Evolutionary conservation across 2,888 invertebrate species (phyloP), one percentile per base, ranked within the genome.

Genomic region (Galeruca laticollis): DNA sequence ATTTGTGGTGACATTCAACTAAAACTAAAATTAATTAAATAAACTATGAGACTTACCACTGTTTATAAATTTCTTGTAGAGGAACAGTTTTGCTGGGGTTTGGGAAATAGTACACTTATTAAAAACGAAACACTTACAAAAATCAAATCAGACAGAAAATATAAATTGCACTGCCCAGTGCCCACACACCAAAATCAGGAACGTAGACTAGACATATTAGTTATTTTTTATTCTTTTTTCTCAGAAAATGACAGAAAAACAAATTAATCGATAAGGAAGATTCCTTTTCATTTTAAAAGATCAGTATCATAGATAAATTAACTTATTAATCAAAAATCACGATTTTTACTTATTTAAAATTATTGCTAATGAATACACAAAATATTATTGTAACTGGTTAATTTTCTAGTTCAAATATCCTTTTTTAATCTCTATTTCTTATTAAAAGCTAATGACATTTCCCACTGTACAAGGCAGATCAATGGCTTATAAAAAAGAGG

Each of bases 201-300:
- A 70, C 66, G 73, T 64, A 73, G 73, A 73, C 73, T 64, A 73
- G 73, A 73, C 73, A 73, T 73, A 68, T 71, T 72, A 70, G 49
- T 56, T 33, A 57, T 15, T 57, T 57, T 66, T 63, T 26, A 61
- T 69, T 20, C 51, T 69, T 59, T 31, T 31, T 33, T 57, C 18
- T 18, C 10, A 33, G 33, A 60, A 64, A 60, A 60, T 69, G 69
- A 69, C 69, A 69, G 64, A 60, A 69, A 47, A 69, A 69, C 69
- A 69, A 69, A 65, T 33, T 31, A 40, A 43, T 43, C 60, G 69
- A 49, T 65, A 69, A 64, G n/a, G 49, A 18, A 64, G 69, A 61
- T 40, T 54, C 43, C 60, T 18, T 61, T 26, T 31, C 47, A 8
- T 4, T 0, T 18, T 51, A 15, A n/a, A 4, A 43, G n/a, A 49